Conservation (phyloP, 2,888 invertebrate species). For the Geophilus truncorum region DNA sequence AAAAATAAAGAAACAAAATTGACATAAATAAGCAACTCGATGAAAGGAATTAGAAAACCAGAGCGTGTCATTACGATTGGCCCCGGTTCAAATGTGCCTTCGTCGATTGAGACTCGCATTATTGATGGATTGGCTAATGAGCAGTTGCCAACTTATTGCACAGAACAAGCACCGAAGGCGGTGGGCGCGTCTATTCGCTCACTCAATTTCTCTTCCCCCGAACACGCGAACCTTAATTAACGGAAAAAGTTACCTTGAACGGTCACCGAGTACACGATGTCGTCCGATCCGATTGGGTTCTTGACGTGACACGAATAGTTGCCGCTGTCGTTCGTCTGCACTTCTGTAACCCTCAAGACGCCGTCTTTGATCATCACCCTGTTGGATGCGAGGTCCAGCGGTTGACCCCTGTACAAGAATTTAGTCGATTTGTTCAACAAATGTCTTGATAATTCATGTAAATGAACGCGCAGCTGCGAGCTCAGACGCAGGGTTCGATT, state of each 20-base stretch:
- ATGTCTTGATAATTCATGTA: neutral
- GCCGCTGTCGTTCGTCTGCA: conserved; percentile 10
- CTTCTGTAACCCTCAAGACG: neutral
- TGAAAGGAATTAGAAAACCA: too few relatives aligned
- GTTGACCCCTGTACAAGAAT: neutral
- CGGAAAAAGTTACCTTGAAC: conserved; percentile 25
- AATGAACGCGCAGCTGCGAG: neutral
- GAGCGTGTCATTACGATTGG: neutral
- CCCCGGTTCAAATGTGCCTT: neutral
- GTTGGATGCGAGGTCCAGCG: neutral
- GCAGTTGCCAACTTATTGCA: neutral
- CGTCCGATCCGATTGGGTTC: conserved; percentile 14
- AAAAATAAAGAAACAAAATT: neutral
- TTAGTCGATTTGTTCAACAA: too few relatives aligned
- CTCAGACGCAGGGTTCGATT: neutral
- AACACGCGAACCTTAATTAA: neutral
- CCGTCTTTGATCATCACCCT: conserved; percentile 16
- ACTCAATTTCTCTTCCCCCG: neutral
- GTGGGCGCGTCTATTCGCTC: neutral
- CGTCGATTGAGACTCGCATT: neutral
- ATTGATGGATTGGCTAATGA: neutral
- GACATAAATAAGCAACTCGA: neutral
- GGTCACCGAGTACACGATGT: neutral
- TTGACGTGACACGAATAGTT: conserved; percentile 25
- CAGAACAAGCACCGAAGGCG: neutral